Evolutionary conservation across 1,140 invertebrate genomes (phyloP), one percentile per base, ranked within the genome.

Genomic region (Rhopalosiphum maidis): DNA sequence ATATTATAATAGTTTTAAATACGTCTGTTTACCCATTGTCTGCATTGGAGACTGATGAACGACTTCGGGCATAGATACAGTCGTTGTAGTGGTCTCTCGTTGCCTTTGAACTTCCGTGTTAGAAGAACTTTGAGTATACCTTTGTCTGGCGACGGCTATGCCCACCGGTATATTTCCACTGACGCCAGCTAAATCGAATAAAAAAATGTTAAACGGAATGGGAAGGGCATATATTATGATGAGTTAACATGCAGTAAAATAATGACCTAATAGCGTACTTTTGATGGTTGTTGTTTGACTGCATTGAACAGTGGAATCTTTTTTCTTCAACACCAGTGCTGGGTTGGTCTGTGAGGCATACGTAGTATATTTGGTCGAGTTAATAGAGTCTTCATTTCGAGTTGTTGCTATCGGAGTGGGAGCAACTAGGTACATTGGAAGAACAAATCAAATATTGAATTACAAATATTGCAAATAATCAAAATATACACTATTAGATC

Each of bases 111-210:
- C 23, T 23, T 93, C 91, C 3, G 91, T 93, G 37, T 77, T 92
- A 21, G 77, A 92, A 37, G 91, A 54, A 37, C 91, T 93, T 43
- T 93, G 91, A 18, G 89, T 94, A 37, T 83, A 93, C 94, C 98
- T 96, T 95, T 98, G 97, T 94, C 97, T 96, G 68, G 97, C 98
- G 94, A 98, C 97, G 35, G 98, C 97, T 94, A 98, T 98, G 85
- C 98, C 98, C 94, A 98, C 97, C 94, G 97, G 97, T 95, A 98
- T 98, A 68, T 48, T 94, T 22, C 83, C 90, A 51, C 87, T 94
- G 23, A 94, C 83, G 51, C 82, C 86, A 25, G 93, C 85, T 92
- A 82, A 82, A 92, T 55, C 37, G 15, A 89, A 89, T 35, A 37
- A 89, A 23, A 23, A 35, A 37, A 25, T 22, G 21, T 54, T 54